phyloP scores from a whole-genome alignment of 2,797 vertebrate species.

The Sebastes glaucus region DNA sequence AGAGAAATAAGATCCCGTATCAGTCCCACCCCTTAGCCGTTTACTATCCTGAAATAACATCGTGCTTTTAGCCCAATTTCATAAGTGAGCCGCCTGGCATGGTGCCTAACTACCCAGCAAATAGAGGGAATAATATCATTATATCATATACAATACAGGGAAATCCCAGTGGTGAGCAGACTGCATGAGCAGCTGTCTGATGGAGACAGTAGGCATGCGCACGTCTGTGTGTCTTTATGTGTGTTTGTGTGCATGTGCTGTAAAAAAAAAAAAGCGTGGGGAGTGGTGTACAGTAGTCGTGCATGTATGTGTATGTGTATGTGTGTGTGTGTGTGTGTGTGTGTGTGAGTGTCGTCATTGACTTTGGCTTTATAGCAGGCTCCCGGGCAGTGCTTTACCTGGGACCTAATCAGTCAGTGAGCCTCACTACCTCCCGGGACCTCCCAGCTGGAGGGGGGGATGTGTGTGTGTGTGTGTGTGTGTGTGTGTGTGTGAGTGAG shows the following conservation, averaged over 20 bases:
- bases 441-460: conserved; percentile 82
- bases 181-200: conserved; percentile 76
- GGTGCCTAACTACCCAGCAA: conserved; percentile 78
- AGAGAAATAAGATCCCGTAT: conserved; percentile 4
- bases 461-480: conserved; percentile 22
- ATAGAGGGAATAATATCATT: conserved; percentile 77
- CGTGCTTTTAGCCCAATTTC: conserved; percentile 66
- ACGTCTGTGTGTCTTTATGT: conserved; percentile 16
- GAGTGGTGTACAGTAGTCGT: conserved; percentile 47
- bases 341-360: conserved; percentile 77
- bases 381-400: conserved; percentile 90
- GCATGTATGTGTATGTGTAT: background rate
- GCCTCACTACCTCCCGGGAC: conserved; percentile 82
- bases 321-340: background rate
- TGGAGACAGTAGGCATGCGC: conserved; percentile 59
- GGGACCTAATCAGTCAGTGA: conserved; percentile 91
- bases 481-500: conserved; percentile 22
- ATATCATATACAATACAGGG: conserved; percentile 74
- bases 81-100: conserved; percentile 72
- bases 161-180: conserved; percentile 77
- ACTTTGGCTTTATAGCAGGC: conserved; percentile 88
- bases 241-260: conserved; percentile 19
- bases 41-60: conserved; percentile 65
- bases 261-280: conserved; percentile 28
- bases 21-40: conserved; percentile 32